Percentiles rank a stretch among this genome's conserved stretches.
Conservation (phyloP, 2,888 invertebrate species). For the Phytoseiulus persimilis region DNA sequence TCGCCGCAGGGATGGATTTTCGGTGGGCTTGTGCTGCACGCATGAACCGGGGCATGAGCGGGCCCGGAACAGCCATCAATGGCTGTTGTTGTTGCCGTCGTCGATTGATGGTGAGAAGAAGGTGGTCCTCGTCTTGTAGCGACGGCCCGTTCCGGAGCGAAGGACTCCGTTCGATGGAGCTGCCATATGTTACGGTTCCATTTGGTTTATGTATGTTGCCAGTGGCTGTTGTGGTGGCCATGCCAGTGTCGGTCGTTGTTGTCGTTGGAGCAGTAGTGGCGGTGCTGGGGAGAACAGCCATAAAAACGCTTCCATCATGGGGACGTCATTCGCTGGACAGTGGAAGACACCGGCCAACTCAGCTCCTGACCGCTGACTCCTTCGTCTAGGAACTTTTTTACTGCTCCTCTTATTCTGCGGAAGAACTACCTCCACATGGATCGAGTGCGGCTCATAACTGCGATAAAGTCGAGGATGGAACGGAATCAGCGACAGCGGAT, state of each 20-base stretch:
- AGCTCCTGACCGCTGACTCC: not conserved
- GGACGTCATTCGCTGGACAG: not conserved
- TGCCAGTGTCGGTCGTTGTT: not conserved
- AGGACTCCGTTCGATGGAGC: not conserved
- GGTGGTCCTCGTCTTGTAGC: not conserved
- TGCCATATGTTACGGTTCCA: slow-evolving; percentile 5
- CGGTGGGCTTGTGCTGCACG: too few relatives aligned
- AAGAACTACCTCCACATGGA: not conserved
- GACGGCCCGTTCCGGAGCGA: not conserved
- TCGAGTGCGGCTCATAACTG: not conserved
- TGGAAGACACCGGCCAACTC: not conserved
- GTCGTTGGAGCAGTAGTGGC: not conserved
- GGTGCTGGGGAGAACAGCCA: not conserved
- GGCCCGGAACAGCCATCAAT: not conserved
- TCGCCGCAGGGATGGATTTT: too few relatives aligned
- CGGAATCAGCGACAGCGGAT: not conserved
- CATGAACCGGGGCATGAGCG: not conserved
- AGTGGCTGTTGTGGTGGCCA: not conserved
- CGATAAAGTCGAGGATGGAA: not conserved
- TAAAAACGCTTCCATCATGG: not conserved
- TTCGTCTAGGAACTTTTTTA: not conserved
- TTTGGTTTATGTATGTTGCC: not conserved
- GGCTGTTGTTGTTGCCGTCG: not conserved
- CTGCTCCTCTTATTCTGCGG: not conserved
- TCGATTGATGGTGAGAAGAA: not conserved